Conservation (phyloP, 2,113 vertebrate genomes). For the Gorsachius goisagi region DNA sequence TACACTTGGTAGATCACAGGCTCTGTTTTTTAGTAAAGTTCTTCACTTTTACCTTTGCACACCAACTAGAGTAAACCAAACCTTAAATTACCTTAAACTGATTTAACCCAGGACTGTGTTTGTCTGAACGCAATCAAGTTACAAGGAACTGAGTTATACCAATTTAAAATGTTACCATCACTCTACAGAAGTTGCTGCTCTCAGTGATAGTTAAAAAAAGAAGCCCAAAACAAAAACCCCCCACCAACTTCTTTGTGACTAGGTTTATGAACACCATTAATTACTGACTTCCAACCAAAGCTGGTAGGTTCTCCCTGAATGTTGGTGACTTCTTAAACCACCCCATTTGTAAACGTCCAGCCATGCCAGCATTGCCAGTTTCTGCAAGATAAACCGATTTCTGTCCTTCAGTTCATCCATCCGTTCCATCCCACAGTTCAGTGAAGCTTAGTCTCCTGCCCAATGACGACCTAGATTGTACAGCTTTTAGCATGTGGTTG, state of each 20-base stretch:
- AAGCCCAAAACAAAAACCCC: rapidly evolving
- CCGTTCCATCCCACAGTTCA: not conserved
- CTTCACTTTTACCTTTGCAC: not conserved
- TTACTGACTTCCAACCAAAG: not conserved
- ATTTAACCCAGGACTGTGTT: not conserved
- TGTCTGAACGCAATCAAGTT: not conserved
- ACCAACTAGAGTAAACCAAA: not conserved
- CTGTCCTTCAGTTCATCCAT: not conserved
- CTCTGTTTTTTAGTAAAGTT: not conserved
- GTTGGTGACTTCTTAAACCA: not conserved
- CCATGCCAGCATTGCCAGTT: not conserved
- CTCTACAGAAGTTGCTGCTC: not conserved
- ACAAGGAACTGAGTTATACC: not conserved
- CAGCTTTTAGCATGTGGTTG: not conserved
- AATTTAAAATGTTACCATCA: not conserved
- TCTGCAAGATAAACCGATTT: not conserved
- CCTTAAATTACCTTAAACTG: not conserved
- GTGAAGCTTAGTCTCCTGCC: not conserved
- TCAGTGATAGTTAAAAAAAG: not conserved
- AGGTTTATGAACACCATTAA: not conserved
- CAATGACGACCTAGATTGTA: not conserved
- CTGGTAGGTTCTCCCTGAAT: not conserved
- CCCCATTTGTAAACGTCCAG: not conserved
- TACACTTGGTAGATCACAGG: not conserved
- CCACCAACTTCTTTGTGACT: not conserved